Evolutionary conservation across 2,113 vertebrate genomes (phyloP).

Genomic region (Sarotherodon lohbergeri): DNA sequence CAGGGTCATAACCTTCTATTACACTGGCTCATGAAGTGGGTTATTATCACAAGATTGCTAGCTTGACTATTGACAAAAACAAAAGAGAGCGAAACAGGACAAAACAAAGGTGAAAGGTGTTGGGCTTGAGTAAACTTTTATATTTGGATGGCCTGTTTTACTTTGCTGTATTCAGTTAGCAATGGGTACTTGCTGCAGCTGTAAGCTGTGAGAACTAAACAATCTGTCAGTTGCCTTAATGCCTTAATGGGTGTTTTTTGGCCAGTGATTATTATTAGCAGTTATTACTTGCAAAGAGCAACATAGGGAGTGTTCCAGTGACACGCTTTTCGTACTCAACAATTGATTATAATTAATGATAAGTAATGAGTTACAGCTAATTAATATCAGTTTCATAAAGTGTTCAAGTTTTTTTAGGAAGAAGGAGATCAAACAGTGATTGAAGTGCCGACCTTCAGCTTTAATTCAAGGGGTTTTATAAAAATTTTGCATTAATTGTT

Average conservation of each 20-base stretch:
- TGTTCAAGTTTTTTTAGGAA: not conserved
- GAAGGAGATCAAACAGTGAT: not conserved
- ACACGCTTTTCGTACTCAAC: too few relatives aligned
- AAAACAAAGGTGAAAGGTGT: not conserved
- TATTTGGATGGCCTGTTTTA: not conserved
- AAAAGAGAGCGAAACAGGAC: not conserved
- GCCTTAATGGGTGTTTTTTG: not conserved
- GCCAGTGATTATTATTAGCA: not conserved
- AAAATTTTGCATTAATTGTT: not conserved
- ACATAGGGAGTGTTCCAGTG: not conserved
- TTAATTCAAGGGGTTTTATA: not conserved
- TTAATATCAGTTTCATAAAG: not conserved
- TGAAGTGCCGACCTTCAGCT: not conserved
- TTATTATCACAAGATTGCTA: not conserved
- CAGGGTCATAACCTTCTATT: not conserved
- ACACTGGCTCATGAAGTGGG: not conserved
- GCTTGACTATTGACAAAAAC: not conserved
- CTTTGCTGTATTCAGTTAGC: not conserved
- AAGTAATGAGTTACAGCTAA: not conserved
- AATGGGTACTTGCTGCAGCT: not conserved
- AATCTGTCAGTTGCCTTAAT: not conserved
- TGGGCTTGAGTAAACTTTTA: not conserved
- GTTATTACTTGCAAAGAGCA: not conserved
- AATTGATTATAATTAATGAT: too few relatives aligned
- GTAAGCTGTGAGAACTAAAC: not conserved